Base-by-base conservation (phyloP, 2,797 vertebrate species). In the Enteromius trimaculatus region DNA sequence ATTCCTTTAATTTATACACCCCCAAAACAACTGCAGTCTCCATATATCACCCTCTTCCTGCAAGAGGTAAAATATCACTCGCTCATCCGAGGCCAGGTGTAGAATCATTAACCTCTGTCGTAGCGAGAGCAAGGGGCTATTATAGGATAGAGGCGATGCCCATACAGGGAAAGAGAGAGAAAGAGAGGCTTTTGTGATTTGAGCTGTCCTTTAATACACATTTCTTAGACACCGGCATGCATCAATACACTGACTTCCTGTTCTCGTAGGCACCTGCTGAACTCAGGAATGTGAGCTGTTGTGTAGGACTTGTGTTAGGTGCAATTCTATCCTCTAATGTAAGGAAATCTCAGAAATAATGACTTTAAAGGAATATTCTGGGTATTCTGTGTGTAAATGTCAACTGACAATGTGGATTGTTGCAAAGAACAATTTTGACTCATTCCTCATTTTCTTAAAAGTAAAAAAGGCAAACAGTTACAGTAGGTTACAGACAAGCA, bases 1-100 rank as follows among this genome's bases (percentile, higher is more conserved):
- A 93, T 96, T 95, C 92, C 95, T 96, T 96, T 96, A 96, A 98
- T 97, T 96, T 96, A 97, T 96, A 96, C 94, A 94, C 94, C 88
- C 90, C 84, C 84, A 95, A 95, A 94, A 96, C 93, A 95, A 95
- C 93, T 95, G 93, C 89, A 87, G 92, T 90, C 78, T 94, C 95
- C 94, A 96, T 98, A 94, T 93, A 97, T 98, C 96, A 97, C 92
- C 90, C 83, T 84, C 88, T 85, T 90, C 60, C 87, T 88, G 81
- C 87, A 92, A 91, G 92, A 94, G 95, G 84, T 87, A 86, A 95
- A 94, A 95, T 96, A 95, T 96, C 93, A 93, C 93, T 93, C 93
- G 90, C 88, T 93, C 90, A 92, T 91, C 88, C 85, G 86, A 92
- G 95, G 94, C 95, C 95, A 94, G 93, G 93, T 93, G 93, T 93